Conservation (phyloP, 2,888 invertebrate genomes). For the Erpobdella octoculata region DNA sequence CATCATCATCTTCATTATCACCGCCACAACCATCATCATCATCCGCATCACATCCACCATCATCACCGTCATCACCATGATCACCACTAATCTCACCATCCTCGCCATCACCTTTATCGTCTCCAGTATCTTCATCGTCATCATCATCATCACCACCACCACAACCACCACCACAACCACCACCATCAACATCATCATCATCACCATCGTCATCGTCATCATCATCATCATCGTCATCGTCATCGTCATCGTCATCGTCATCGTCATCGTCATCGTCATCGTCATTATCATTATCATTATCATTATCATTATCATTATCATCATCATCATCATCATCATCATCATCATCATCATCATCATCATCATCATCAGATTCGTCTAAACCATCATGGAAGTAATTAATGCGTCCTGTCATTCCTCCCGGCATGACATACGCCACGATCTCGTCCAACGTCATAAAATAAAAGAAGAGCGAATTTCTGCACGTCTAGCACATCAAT, state of each 20-base stretch:
- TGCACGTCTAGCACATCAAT: no score
- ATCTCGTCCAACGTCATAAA: no score
- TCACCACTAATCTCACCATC: no score
- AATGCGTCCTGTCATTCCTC: not conserved
- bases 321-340: slow-evolving; percentile 2
- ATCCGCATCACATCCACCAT: no score
- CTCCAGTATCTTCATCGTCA: no score
- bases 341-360: not conserved
- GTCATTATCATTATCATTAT: slow-evolving; percentile 7
- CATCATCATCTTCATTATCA: no score
- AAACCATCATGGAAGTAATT: not conserved
- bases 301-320: slow-evolving; percentile 1
- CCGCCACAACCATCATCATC: no score
- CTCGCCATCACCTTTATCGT: no score
- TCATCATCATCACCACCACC: no score
- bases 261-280: slow-evolving; percentile 1
- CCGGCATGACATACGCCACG: not conserved
- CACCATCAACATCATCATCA: not conserved
- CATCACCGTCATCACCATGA: no score
- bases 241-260: slow-evolving; percentile 19
- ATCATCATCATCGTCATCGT: slow-evolving; percentile 18
- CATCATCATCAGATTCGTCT: not conserved
- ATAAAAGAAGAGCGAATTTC: no score
- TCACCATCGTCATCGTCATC: not conserved
- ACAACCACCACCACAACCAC: no score